Evolutionary conservation across 2,888 invertebrate species (phyloP).

Genomic region (Gasteruption jaculator): DNA sequence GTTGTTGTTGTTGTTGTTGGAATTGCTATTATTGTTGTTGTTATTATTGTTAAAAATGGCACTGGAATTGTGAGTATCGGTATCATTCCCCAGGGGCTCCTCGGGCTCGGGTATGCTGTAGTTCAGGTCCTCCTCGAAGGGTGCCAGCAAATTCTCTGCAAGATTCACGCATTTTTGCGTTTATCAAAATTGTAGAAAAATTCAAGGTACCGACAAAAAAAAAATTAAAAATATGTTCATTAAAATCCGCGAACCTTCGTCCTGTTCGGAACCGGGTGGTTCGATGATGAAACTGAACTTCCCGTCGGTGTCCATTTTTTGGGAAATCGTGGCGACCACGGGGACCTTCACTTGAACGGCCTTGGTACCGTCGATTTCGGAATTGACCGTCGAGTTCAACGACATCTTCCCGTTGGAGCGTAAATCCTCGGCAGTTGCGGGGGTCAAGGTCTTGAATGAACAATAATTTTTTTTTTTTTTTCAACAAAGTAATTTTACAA

Average conservation of each 20-base stretch:
- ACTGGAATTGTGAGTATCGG: not conserved
- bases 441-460: constrained; percentile 61
- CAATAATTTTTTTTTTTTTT: constrained; percentile 5
- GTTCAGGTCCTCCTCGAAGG: too few relatives aligned
- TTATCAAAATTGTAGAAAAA: too few relatives aligned
- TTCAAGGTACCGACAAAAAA: too few relatives aligned
- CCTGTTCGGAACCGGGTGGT: constrained; percentile 50
- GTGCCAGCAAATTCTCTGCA: constrained; percentile 31
- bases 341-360: constrained; percentile 59
- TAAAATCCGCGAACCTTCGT: constrained; percentile 35
- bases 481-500: constrained; percentile 6
- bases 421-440: constrained; percentile 69
- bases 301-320: constrained; percentile 54
- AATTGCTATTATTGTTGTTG: too few relatives aligned
- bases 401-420: constrained; percentile 63
- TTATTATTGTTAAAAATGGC: too few relatives aligned
- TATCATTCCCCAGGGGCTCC: not conserved
- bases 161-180: constrained; percentile 3
- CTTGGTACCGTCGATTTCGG: constrained; percentile 45
- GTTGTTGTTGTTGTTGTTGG: too few relatives aligned
- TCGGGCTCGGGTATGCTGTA: too few relatives aligned
- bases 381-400: constrained; percentile 32
- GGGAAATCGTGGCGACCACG: constrained; percentile 61
- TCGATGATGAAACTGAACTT: constrained; percentile 56
- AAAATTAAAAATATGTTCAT: not conserved